Evolutionary conservation across 2,888 invertebrate species (phyloP).

Genomic region (Neoaliturus tenellus): DNA sequence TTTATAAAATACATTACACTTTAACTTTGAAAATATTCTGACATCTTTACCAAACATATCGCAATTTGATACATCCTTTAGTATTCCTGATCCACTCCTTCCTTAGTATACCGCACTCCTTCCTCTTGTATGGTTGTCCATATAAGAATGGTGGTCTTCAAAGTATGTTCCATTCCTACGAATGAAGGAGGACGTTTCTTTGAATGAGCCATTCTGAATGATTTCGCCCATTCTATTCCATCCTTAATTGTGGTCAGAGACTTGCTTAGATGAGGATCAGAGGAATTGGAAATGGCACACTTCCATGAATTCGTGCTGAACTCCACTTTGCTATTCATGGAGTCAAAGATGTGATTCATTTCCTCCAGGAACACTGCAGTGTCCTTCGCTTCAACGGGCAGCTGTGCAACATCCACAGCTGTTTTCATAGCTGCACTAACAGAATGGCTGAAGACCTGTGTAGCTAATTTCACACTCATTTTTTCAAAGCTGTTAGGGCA

Average conservation of each 20-base stretch:
- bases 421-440: constrained; percentile 28
- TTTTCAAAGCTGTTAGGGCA: constrained; percentile 25
- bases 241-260: constrained; percentile 8
- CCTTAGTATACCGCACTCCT: background rate
- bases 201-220: background rate
- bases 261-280: background rate
- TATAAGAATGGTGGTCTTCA: background rate
- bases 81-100: background rate
- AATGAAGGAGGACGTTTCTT: constrained; percentile 33
- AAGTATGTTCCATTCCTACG: background rate
- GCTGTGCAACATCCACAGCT: background rate
- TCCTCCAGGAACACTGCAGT: constrained; percentile 15
- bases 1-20: too few relatives aligned
- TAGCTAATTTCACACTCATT: constrained; percentile 43
- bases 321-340: constrained; percentile 27
- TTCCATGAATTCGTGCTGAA: constrained; percentile 20
- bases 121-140: background rate
- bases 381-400: constrained; percentile 16
- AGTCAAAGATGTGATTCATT: constrained; percentile 39
- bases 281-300: constrained; percentile 17
- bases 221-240: background rate
- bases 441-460: constrained; percentile 34
- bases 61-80: background rate
- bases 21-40: too few relatives aligned
- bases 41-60: background rate